Base-by-base conservation (phyloP, 2,113 vertebrate genomes). In the Scartelaos histophorus region DNA sequence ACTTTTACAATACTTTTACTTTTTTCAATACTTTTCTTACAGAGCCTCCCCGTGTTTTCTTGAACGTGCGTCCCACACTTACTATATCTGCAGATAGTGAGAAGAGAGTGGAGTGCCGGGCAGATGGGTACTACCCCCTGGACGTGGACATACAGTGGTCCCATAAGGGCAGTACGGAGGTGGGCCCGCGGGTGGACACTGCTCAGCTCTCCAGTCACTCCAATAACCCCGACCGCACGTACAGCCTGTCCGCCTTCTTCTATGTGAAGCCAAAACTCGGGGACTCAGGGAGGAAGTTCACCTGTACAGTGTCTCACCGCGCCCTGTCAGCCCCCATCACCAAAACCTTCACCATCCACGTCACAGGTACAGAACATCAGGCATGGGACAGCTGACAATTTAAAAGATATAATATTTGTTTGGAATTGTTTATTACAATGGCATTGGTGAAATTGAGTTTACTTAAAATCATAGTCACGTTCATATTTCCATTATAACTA, bases 171-270 rank as follows among this genome's bases (percentile, higher is more conserved):
- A 86, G 90, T 80, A 94, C 93, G 65, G 67, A 76, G 0, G 16
- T 93, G 1, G 92, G 92, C 62, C 94, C 91, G 77, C 85, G 76
- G 1, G 72, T 94, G 21, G 13, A 81, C 17, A 92, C 93, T 11
- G 1, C 93, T 10, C 65, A 94, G 73, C 84, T 85, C n/a, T 92
- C 93, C 67, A 92, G 92, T 82, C 92, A 94, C 84, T 87, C 54
- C 16, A 75, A 84, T 75, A 90, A 92, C 86, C 25, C 25, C 0
- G 91, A 93, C 3, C 79, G 83, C 25, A 95, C 94, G 46, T 93
- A 82, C 90, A 89, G 92, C 0, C 49, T 92, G 38, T 92, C 90
- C 0, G 88, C 91, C 15, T 94, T 84, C 88, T 93, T 94, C 78
- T 80, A 92, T 51, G 89, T 94, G 34, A 21, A 79, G 4, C 90